Conservation (phyloP, 2,888 invertebrate genomes). For the Chloroclystis v-ata region DNA sequence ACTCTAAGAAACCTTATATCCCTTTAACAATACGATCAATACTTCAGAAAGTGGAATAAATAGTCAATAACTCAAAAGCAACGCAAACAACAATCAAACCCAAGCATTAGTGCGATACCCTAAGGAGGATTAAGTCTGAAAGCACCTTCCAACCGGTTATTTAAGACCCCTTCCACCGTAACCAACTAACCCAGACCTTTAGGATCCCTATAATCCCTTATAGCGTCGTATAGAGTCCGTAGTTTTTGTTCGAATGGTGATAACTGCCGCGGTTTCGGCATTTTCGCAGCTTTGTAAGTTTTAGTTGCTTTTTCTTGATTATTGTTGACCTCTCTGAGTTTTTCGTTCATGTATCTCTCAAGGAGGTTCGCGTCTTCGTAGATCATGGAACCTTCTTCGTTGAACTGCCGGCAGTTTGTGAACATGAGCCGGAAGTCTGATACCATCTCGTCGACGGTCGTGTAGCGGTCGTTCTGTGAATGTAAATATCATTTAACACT, state of each 20-base stretch:
- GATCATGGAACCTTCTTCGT: constrained; percentile 95
- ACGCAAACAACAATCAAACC: not conserved
- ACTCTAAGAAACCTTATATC: too few species aligned
- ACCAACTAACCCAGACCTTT: constrained; percentile 50
- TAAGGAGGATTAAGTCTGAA: constrained; percentile 10
- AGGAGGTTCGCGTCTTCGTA: constrained; percentile 95
- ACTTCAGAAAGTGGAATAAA: too few species aligned
- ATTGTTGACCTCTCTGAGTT: constrained; percentile 85
- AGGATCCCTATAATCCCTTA: constrained; percentile 87
- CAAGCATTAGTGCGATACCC: constrained; percentile 1
- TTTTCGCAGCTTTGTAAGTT: constrained; percentile 70
- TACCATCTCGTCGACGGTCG: constrained; percentile 89
- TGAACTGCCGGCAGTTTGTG: constrained; percentile 96
- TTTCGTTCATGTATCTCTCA: constrained; percentile 90
- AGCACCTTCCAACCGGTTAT: constrained; percentile 6
- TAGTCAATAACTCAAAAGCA: too few species aligned
- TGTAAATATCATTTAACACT: constrained; percentile 4
- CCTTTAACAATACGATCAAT: too few species aligned
- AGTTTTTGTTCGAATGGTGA: constrained; percentile 85
- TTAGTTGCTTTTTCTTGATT: constrained; percentile 47
- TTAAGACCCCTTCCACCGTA: constrained; percentile 11
- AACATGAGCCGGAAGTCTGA: constrained; percentile 96
- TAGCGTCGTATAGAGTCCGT: constrained; percentile 90
- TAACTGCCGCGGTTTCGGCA: constrained; percentile 61
- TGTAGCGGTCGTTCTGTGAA: constrained; percentile 83